A percentile compares a stretch with the other conserved stretches of the same genome.
Conservation (phyloP, 2,797 vertebrate species). For the Yasuhikotakia modesta region DNA sequence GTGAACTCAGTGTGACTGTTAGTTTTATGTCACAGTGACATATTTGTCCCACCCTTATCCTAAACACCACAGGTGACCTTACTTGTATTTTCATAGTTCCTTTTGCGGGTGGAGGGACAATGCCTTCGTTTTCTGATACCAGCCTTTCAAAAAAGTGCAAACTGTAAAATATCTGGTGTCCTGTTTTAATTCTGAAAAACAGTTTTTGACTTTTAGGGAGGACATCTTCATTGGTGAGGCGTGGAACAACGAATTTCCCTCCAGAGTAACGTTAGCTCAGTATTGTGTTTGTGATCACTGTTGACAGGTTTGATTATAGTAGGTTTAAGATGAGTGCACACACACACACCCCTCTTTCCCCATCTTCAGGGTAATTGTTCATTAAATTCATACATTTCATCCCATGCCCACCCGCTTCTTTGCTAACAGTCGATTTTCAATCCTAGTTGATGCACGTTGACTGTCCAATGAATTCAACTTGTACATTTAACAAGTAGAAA, state of each 20-base stretch:
- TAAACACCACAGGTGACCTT: conserved; percentile 50
- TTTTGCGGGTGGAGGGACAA: conserved; percentile 13
- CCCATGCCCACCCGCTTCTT: conserved; percentile 16
- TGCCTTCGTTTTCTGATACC: conserved; percentile 40
- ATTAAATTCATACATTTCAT: conserved; percentile 23
- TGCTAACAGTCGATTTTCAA: background rate
- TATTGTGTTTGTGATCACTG: conserved; percentile 29
- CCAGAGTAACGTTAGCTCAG: conserved; percentile 23
- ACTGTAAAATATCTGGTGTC: conserved; percentile 12
- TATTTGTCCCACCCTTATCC: conserved; percentile 15
- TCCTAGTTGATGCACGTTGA: background rate
- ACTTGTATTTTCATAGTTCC: conserved; percentile 37
- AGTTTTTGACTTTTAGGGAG: conserved; percentile 15
- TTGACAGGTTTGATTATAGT: conserved; percentile 1
- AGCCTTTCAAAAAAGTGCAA: conserved; percentile 31
- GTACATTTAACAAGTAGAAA: conserved; percentile 51
- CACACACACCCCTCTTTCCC: background rate
- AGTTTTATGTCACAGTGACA: conserved; percentile 43
- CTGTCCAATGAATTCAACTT: conserved; percentile 37
- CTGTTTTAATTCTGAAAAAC: conserved; percentile 4
- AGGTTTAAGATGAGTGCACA: background rate
- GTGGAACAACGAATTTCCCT: conserved; percentile 16
- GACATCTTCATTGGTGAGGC: conserved; percentile 25
- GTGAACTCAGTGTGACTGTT: conserved; percentile 33
- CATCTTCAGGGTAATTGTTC: conserved; percentile 12